Percentiles rank a stretch among this genome's conserved stretches.
Evolutionary conservation across 2,113 vertebrate species (phyloP).

Genomic region (Phalacrocorax brasilianus): DNA sequence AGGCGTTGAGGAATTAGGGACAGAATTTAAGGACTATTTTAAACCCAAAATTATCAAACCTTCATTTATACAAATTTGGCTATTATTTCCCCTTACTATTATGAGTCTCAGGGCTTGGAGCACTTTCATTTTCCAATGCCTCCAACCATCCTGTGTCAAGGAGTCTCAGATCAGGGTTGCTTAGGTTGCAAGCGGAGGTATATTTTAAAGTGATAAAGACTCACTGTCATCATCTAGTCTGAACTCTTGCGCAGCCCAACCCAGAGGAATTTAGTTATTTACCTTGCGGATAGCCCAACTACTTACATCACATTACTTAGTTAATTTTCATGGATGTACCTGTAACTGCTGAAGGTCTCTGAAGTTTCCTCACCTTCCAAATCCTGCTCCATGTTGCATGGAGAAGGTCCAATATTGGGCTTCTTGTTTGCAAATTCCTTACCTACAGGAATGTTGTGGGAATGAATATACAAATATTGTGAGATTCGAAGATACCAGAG

Average conservation of each 20-base stretch:
- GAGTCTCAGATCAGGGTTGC: not conserved
- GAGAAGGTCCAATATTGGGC: not conserved
- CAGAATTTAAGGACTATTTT: not conserved
- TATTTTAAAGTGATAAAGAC: not conserved
- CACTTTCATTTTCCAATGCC: not conserved
- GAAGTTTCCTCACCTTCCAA: not conserved
- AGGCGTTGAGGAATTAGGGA: not conserved
- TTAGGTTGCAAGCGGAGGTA: not conserved
- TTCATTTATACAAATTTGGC: not conserved
- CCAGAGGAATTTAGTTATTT: not conserved
- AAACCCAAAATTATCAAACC: not conserved
- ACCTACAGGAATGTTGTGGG: slow-evolving; percentile 37
- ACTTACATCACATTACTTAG: not conserved
- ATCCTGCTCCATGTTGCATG: not conserved
- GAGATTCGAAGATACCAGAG: slow-evolving; percentile 34
- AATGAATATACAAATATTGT: slow-evolving; percentile 39
- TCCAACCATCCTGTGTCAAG: not conserved
- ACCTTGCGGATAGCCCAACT: not conserved
- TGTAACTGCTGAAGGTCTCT: not conserved
- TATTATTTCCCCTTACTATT: not conserved
- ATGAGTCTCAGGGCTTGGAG: not conserved
- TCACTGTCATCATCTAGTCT: not conserved
- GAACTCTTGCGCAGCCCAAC: not conserved
- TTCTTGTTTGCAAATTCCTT: slow-evolving; percentile 13
- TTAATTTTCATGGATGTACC: not conserved